These are phyloP conservation scores for Monoplex corrugatus DNA, from an alignment of 2,888 invertebrate species.

Conservation along the genomic window DNA sequence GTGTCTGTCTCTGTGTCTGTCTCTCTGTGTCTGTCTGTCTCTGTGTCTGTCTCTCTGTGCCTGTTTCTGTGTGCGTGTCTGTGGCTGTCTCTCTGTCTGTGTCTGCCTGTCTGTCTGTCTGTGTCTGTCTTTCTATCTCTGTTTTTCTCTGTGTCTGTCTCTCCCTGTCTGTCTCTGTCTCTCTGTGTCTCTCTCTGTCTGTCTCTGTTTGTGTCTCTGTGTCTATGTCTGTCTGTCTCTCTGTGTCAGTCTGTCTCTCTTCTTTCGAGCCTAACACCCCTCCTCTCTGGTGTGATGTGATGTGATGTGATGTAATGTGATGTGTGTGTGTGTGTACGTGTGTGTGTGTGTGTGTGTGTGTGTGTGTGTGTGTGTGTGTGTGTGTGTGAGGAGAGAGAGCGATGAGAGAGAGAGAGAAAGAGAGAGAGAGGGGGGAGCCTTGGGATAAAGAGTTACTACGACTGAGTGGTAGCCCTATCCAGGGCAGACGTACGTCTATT, in stretches of 20 bases:
- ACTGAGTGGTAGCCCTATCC: too few species aligned
- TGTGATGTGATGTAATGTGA: not conserved
- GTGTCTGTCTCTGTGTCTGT: not conserved
- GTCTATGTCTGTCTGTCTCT: not conserved
- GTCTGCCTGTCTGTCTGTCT: not conserved
- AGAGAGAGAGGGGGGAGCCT: too few species aligned
- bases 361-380: too few species aligned
- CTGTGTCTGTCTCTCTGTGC: not conserved
- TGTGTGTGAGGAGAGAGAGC: not conserved
- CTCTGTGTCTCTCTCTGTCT: not conserved
- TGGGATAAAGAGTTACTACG: too few species aligned
- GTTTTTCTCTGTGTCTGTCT: not conserved
- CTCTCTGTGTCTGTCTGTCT: not conserved
- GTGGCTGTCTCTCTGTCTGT: not conserved
- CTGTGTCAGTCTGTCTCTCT: not conserved
- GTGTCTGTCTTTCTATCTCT: not conserved
- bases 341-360: too few species aligned
- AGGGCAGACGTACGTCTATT: too few species aligned
- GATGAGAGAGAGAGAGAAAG: not conserved
- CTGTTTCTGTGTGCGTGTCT: not conserved
- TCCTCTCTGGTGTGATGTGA: not conserved
- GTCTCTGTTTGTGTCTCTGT: not conserved
- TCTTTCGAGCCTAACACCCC: not conserved
- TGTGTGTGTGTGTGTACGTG: not conserved
- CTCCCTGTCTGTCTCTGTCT: not conserved